These are phyloP conservation scores for Recurvirostra avosetta DNA, from an alignment of 2,113 vertebrate genomes.

Conservation along the genomic window DNA sequence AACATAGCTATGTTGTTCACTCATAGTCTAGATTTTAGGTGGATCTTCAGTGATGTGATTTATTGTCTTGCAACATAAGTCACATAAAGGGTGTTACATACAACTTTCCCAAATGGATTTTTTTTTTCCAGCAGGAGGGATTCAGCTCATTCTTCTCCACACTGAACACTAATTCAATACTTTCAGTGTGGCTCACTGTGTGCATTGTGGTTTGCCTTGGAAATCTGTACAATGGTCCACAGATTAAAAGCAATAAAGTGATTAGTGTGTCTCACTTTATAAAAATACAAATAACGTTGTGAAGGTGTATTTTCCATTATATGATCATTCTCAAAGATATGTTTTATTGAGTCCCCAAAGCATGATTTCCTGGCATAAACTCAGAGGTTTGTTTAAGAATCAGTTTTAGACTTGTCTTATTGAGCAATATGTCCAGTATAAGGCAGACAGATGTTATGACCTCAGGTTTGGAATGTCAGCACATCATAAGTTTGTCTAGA, in stretches of 20 bases:
- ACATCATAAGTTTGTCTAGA: constrained; percentile 8
- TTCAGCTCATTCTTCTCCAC: neutral
- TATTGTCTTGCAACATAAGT: neutral
- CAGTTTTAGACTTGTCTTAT: neutral
- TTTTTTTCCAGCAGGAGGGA: neutral
- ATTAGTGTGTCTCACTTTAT: neutral
- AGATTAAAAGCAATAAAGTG: neutral
- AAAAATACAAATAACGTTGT: neutral
- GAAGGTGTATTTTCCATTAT: neutral
- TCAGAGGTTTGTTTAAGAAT: neutral
- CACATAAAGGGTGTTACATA: neutral
- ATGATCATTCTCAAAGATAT: neutral
- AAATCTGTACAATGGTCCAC: neutral
- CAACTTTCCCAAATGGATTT: neutral
- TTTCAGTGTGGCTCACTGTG: neutral
- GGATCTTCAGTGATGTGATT: neutral
- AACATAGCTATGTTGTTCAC: neutral
- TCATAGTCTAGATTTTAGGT: neutral
- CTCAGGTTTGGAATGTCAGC: neutral
- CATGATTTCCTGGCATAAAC: neutral
- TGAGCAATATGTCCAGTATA: neutral
- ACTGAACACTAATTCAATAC: neutral
- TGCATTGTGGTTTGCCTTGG: neutral
- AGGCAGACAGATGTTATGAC: neutral
- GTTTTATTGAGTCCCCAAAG: neutral